Percentiles rank a stretch among this genome's conserved stretches.
These are phyloP conservation scores for Myrmophylax atrothorax DNA, from an alignment of 2,113 vertebrate species.

Conservation along the genomic window DNA sequence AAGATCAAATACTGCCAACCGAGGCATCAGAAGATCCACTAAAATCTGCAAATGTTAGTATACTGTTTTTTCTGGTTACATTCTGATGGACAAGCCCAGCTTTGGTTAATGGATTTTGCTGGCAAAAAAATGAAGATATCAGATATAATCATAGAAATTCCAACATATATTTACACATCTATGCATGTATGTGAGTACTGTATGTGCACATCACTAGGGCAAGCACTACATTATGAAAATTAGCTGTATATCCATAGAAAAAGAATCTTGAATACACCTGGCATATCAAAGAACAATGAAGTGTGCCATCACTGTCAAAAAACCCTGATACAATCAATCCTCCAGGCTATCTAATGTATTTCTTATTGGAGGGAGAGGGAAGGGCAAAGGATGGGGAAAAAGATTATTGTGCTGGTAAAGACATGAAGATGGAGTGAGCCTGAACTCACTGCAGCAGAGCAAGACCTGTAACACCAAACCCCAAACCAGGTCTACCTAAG, in stretches of 20 bases:
- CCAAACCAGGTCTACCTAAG: background rate
- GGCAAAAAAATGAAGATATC: background rate
- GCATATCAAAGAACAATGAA: slow-evolving; percentile 3
- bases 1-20: background rate
- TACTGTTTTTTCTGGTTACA: background rate
- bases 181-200: background rate
- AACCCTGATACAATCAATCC: background rate
- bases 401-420: background rate
- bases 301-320: background rate
- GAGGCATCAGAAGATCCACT: background rate
- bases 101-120: background rate
- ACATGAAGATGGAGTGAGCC: background rate
- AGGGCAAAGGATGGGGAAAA: background rate
- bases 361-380: background rate
- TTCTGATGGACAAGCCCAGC: background rate
- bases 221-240: background rate
- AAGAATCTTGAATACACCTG: background rate
- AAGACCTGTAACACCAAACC: background rate
- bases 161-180: background rate
- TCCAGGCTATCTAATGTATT: background rate
- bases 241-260: background rate
- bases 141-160: background rate
- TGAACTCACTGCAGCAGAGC: background rate
- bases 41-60: background rate
- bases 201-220: background rate